These are phyloP conservation scores for Spodoptera littoralis DNA, from an alignment of 2,888 invertebrate genomes.

Conservation along the genomic window DNA sequence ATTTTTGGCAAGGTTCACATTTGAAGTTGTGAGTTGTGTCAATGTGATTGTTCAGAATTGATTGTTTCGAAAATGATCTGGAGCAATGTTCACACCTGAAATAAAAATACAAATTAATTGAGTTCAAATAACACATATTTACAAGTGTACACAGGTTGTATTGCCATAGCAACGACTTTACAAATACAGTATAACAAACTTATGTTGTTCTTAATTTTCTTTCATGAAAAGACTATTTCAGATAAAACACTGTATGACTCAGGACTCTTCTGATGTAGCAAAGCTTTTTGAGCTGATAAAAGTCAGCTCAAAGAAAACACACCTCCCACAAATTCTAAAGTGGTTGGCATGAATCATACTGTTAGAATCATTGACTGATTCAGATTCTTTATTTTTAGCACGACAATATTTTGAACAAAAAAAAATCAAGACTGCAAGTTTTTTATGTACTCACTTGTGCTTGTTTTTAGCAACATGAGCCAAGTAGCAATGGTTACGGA, in stretches of 20 bases:
- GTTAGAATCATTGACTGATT: constrained; percentile 24
- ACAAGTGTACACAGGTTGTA: too few species aligned
- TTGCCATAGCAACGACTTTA: neutral
- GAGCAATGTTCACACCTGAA: constrained; percentile 78
- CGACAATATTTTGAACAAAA: neutral
- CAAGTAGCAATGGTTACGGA: constrained; percentile 89
- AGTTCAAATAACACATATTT: too few species aligned
- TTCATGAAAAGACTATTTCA: too few species aligned
- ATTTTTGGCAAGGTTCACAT: constrained; percentile 75
- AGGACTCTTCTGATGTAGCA: too few species aligned
- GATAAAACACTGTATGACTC: too few species aligned
- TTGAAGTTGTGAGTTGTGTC: constrained; percentile 71
- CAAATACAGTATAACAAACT: neutral
- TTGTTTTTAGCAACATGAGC: constrained; percentile 87
- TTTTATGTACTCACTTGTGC: constrained; percentile 80
- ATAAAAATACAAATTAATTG: constrained; percentile 27
- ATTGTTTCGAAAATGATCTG: constrained; percentile 75
- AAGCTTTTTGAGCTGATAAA: neutral
- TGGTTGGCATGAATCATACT: constrained; percentile 21
- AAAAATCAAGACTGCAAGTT: neutral
- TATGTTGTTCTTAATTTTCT: too few species aligned
- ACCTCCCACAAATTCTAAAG: constrained; percentile 9
- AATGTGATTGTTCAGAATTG: constrained; percentile 73
- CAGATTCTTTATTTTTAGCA: constrained; percentile 30
- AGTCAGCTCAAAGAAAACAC: constrained; percentile 1